These are phyloP conservation scores for Macaria liturata DNA, from an alignment of 2,888 invertebrate genomes.

Conservation along the genomic window DNA sequence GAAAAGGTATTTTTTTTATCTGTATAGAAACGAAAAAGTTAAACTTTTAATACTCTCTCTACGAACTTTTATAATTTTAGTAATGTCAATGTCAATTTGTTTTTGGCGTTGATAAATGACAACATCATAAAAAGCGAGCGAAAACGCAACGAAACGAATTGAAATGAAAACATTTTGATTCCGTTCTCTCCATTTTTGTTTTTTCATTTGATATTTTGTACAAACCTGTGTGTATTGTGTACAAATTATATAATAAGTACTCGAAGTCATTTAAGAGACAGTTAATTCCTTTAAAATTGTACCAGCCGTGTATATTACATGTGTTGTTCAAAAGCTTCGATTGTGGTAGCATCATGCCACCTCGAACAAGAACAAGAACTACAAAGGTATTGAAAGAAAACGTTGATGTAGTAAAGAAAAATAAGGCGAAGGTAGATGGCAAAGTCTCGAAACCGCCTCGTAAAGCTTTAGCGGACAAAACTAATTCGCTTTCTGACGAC, in stretches of 20 bases:
- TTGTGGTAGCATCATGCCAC: conserved; percentile 61
- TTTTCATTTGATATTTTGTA: too few species aligned
- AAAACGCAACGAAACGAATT: conserved; percentile 37
- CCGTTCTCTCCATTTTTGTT: too few species aligned
- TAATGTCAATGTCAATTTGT: conserved; percentile 28
- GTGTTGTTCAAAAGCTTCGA: neutral
- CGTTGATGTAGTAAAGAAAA: conserved; percentile 37
- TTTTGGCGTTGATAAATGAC: too few species aligned
- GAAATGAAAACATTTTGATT: conserved; percentile 1
- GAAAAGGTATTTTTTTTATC: too few species aligned
- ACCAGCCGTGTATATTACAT: too few species aligned
- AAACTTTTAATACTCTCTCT: too few species aligned
- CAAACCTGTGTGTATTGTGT: too few species aligned
- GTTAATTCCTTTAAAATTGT: too few species aligned
- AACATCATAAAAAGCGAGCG: conserved; percentile 51
- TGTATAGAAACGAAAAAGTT: too few species aligned
- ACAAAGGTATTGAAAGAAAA: conserved; percentile 65
- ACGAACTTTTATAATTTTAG: too few species aligned
- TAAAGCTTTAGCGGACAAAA: conserved; percentile 68
- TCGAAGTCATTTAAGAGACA: too few species aligned
- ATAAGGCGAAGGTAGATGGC: conserved; percentile 40
- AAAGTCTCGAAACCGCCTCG: conserved; percentile 47
- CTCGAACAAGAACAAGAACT: conserved; percentile 57
- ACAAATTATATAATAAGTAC: too few species aligned
- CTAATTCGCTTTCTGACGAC: conserved; percentile 72